Evolutionary conservation across 2,113 vertebrate species (phyloP).

Genomic region (Mesitornis unicolor): DNA sequence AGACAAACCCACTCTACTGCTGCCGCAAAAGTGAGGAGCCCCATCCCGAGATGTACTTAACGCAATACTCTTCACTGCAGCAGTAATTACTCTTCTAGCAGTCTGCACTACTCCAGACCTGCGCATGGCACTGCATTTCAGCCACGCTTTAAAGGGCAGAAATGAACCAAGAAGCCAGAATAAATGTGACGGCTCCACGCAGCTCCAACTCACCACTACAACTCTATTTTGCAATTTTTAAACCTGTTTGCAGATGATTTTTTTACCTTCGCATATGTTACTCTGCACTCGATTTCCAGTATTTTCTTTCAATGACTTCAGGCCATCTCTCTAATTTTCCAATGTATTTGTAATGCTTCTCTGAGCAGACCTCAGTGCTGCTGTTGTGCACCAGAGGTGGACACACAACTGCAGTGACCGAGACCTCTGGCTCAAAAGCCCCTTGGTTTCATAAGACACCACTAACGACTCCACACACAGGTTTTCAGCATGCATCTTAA

Average conservation of each 20-base stretch:
- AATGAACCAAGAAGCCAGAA: neutral
- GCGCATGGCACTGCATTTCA: neutral
- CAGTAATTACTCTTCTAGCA: neutral
- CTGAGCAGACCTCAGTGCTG: neutral
- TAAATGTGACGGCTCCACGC: neutral
- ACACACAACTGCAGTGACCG: neutral
- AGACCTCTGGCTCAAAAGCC: neutral
- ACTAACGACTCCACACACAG: accelerated
- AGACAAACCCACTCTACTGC: neutral
- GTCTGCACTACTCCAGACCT: neutral
- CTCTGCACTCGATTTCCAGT: neutral
- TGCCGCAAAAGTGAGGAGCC: neutral
- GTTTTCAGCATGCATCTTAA: neutral
- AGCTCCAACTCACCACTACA: neutral
- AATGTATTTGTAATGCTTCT: neutral
- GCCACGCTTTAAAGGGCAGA: neutral
- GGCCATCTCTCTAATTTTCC: neutral
- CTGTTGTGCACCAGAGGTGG: accelerated
- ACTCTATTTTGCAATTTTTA: neutral
- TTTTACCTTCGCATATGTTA: neutral
- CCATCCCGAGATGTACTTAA: neutral
- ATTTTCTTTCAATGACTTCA: neutral
- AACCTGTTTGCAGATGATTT: no score
- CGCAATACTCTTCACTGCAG: neutral
- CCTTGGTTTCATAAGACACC: neutral